phyloP scores from a whole-genome alignment of 2,113 vertebrate genomes.

The Calyptommatus sinebrachiatus region DNA sequence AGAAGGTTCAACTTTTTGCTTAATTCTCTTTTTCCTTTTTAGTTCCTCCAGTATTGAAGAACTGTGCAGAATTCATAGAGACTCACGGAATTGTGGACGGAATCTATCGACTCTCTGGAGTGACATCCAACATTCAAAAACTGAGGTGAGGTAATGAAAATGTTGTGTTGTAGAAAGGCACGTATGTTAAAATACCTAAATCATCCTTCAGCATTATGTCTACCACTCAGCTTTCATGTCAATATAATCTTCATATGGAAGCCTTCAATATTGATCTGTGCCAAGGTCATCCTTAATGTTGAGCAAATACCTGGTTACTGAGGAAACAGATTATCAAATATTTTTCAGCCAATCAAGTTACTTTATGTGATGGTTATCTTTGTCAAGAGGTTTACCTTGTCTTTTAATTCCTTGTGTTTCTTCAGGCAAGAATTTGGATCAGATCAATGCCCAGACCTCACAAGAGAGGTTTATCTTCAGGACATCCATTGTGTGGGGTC shows the following conservation, averaged over 20 bases:
- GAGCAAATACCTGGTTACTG: slow-evolving; percentile 5
- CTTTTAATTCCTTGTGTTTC: slow-evolving; percentile 48
- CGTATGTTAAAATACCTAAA: too few species aligned
- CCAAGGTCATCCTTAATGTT: slow-evolving; percentile 19
- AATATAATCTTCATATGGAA: slow-evolving; percentile 1
- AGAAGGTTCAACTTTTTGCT: background rate
- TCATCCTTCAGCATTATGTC: background rate
- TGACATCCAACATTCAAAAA: slow-evolving; percentile 97
- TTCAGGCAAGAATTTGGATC: slow-evolving; percentile 95
- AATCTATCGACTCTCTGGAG: slow-evolving; percentile 94
- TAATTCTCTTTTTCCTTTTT: slow-evolving; percentile 36
- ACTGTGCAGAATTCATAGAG: slow-evolving; percentile 96
- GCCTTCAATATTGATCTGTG: slow-evolving; percentile 1
- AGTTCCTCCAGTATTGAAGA: slow-evolving; percentile 95
- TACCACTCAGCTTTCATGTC: background rate
- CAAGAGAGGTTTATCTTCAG: slow-evolving; percentile 96
- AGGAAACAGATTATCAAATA: slow-evolving; percentile 22
- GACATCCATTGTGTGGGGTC: slow-evolving; percentile 99
- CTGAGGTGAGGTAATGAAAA: slow-evolving; percentile 76
- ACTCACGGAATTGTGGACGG: slow-evolving; percentile 95
- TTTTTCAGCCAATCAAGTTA: slow-evolving; percentile 1
- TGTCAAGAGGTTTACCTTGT: background rate
- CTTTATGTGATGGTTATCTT: slow-evolving; percentile 10
- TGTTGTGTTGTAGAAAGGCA: background rate
- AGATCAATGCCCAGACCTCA: slow-evolving; percentile 92